Evolutionary conservation across 2,888 invertebrate species (phyloP).

Genomic region (Polylopha cassiicola): DNA sequence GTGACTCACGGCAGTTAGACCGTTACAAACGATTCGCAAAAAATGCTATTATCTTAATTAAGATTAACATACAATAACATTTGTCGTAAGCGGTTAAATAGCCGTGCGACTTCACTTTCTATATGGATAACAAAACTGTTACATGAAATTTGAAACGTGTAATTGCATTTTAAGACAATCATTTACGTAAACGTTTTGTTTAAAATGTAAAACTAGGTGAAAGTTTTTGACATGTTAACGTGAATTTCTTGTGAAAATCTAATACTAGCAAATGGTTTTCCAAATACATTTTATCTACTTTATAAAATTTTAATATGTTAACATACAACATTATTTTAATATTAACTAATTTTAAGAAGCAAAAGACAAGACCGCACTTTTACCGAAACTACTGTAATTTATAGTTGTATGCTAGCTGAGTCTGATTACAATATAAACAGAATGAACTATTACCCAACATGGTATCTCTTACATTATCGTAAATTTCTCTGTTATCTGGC

Average conservation of each 20-base stretch:
- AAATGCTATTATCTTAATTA: constrained; percentile 29
- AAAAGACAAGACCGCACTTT: too few species aligned
- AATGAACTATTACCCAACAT: constrained; percentile 18
- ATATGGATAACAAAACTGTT: constrained; percentile 17
- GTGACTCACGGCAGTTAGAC: constrained; percentile 30
- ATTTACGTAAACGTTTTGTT: constrained; percentile 21
- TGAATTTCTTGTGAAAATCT: constrained; percentile 13
- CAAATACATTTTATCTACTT: too few species aligned
- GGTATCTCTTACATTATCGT: constrained; percentile 16
- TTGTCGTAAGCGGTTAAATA: constrained; percentile 23
- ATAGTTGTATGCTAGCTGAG: too few species aligned
- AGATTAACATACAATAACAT: constrained; percentile 38
- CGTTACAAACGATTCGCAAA: constrained; percentile 21
- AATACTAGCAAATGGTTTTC: too few species aligned
- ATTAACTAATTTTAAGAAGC: too few species aligned
- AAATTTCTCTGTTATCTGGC: constrained; percentile 19
- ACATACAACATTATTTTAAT: too few species aligned
- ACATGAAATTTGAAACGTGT: constrained; percentile 7
- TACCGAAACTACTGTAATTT: too few species aligned
- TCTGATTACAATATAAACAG: too few species aligned
- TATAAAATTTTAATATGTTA: too few species aligned
- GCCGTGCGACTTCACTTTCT: constrained; percentile 33
- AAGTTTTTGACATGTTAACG: constrained; percentile 19
- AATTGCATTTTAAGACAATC: constrained; percentile 9
- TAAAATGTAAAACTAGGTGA: constrained; percentile 13